Percentiles rank a stretch among this genome's conserved stretches.
Conservation (phyloP, 2,888 invertebrate species). For the Euplagia quadripunctaria region DNA sequence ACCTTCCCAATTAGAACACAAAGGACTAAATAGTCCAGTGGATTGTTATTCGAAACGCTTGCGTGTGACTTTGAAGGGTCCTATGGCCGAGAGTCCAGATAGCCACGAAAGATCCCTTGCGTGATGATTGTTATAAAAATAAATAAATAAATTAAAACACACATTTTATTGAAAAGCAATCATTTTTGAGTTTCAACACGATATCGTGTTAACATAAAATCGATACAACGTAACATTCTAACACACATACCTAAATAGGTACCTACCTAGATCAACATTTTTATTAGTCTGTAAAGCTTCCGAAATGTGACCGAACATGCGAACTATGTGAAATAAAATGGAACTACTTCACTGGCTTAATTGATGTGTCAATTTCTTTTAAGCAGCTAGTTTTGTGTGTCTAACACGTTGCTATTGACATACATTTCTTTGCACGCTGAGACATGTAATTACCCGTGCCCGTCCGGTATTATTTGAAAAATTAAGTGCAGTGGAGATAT, state of each 20-base stretch:
- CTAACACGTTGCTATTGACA: not conserved
- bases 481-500: not conserved
- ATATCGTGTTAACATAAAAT: slow-evolving; percentile 15
- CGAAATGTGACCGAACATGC: slow-evolving; percentile 4
- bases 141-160: too few species aligned
- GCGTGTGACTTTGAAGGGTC: not conserved
- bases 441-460: not conserved
- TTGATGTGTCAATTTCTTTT: not conserved
- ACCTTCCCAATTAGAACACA: not conserved
- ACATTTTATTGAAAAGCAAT: not conserved
- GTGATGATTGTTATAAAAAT: too few species aligned
- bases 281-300: slow-evolving; percentile 7
- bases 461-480: not conserved
- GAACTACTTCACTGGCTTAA: not conserved
- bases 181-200: not conserved
- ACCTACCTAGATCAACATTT: not conserved
- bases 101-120: not conserved
- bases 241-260: slow-evolving; percentile 17
- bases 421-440: not conserved
- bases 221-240: slow-evolving; percentile 13
- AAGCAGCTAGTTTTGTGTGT: not conserved
- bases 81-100: not conserved
- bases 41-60: not conserved
- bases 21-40: not conserved
- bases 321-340: not conserved